Percentiles rank a stretch among this genome's conserved stretches.
Evolutionary conservation across 2,888 invertebrate genomes (phyloP).

Genomic region (Epiblema foenella): DNA sequence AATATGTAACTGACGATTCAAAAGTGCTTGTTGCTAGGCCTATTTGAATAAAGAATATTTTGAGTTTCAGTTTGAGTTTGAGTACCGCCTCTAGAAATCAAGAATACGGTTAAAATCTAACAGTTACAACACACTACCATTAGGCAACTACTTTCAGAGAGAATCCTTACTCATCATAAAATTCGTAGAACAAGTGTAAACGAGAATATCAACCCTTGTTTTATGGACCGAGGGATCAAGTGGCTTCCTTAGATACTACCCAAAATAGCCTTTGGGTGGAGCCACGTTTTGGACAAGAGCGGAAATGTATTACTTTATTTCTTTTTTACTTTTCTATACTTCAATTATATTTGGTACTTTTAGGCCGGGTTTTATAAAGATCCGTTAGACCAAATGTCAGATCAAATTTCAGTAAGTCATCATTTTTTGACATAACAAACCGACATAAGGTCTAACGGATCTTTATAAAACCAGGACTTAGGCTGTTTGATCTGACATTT

Average conservation of each 20-base stretch:
- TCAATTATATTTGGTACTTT: neutral
- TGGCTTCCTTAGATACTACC: conserved; percentile 13
- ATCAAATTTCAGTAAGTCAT: no score
- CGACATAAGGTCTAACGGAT: no score
- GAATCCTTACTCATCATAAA: conserved; percentile 31
- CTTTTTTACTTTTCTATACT: neutral
- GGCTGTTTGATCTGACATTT: no score
- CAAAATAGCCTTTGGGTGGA: conserved; percentile 10
- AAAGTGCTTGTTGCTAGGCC: no score
- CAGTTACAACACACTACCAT: neutral
- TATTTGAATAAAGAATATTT: no score
- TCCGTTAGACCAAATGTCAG: no score
- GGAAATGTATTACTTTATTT: neutral
- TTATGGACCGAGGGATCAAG: conserved; percentile 27
- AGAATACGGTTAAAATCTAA: neutral
- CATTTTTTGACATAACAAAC: no score
- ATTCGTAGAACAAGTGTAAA: conserved; percentile 32
- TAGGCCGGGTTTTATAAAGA: no score
- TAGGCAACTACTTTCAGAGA: neutral
- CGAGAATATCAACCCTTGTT: conserved; percentile 24
- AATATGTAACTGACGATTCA: no score
- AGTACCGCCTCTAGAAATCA: no score
- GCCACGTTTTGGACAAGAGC: conserved; percentile 5
- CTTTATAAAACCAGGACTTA: no score
- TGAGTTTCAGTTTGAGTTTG: no score